phyloP scores from a whole-genome alignment of 1,140 invertebrate genomes.

The Nasonia vitripennis region DNA sequence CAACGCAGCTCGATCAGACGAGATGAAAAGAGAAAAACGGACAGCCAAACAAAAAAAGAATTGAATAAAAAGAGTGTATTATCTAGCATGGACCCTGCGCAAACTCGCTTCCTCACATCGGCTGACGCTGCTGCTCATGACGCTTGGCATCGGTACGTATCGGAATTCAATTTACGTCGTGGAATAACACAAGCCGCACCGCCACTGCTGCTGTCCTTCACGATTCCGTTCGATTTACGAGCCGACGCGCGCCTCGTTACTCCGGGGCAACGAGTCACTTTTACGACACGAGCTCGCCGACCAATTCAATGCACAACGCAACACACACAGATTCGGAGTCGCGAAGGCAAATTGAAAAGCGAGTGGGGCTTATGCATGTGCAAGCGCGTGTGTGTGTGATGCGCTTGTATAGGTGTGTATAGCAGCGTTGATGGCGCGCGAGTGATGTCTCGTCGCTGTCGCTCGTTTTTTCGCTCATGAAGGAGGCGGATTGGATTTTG shows the following conservation, averaged over 20 bases:
- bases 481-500: neutral
- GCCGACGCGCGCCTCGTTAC: slow-evolving; percentile 12
- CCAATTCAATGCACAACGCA: neutral
- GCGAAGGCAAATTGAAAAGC: slow-evolving; percentile 26
- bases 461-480: neutral
- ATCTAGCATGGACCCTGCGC: neutral
- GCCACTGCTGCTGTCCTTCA: slow-evolving; percentile 17
- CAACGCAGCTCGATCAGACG: neutral
- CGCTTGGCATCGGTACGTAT: slow-evolving; percentile 16
- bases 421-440: neutral
- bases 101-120: neutral
- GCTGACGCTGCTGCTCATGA: neutral
- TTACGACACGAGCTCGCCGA: slow-evolving; percentile 15
- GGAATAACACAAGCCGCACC: neutral
- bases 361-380: neutral
- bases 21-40: neutral
- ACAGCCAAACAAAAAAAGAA: neutral
- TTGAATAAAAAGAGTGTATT: neutral
- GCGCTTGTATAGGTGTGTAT: neutral
- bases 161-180: slow-evolving; percentile 29
- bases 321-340: neutral
- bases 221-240: slow-evolving; percentile 35
- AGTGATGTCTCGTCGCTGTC: neutral
- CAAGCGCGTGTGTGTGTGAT: neutral
- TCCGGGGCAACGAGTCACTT: slow-evolving; percentile 27